Evolutionary conservation across 1,140 invertebrate species (phyloP).

Genomic region (Heliconius hermathena): DNA sequence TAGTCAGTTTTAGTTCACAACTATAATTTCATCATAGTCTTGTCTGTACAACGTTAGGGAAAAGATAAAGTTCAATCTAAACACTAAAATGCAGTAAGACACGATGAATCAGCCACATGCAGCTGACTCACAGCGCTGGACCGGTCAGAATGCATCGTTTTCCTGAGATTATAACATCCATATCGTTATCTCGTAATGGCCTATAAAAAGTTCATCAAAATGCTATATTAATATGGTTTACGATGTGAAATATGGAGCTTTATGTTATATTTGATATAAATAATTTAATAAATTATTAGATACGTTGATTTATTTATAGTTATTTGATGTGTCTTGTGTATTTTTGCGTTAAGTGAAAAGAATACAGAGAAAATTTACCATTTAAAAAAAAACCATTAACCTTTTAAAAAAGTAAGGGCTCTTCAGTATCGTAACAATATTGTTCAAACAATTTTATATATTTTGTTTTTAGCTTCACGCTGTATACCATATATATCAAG

Average conservation of each 20-base stretch:
- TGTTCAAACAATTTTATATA: too few relatives aligned
- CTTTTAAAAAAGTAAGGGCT: too few relatives aligned
- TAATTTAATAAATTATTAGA: neutral
- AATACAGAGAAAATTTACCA: too few relatives aligned
- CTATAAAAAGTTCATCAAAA: slow-evolving; percentile 18
- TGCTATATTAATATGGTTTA: neutral
- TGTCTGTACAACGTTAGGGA: slow-evolving; percentile 17
- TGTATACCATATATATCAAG: too few relatives aligned
- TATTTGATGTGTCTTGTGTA: neutral
- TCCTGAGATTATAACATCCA: slow-evolving; percentile 38
- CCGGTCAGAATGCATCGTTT: slow-evolving; percentile 38
- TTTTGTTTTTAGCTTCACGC: too few relatives aligned
- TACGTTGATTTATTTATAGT: neutral
- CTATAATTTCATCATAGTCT: neutral
- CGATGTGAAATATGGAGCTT: neutral
- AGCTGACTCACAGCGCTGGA: slow-evolving; percentile 36
- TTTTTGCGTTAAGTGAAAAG: too few relatives aligned
- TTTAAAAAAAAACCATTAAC: too few relatives aligned
- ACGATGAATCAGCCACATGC: slow-evolving; percentile 35
- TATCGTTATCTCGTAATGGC: slow-evolving; percentile 18
- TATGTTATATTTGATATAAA: neutral
- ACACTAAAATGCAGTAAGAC: slow-evolving; percentile 16
- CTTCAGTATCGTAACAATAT: too few relatives aligned
- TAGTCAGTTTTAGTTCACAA: neutral
- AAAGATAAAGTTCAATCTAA: slow-evolving; percentile 17